A percentile compares a stretch with the other conserved stretches of the same genome.
Conservation (phyloP, 1,140 invertebrate species). For the Homalodisca vitripennis region DNA sequence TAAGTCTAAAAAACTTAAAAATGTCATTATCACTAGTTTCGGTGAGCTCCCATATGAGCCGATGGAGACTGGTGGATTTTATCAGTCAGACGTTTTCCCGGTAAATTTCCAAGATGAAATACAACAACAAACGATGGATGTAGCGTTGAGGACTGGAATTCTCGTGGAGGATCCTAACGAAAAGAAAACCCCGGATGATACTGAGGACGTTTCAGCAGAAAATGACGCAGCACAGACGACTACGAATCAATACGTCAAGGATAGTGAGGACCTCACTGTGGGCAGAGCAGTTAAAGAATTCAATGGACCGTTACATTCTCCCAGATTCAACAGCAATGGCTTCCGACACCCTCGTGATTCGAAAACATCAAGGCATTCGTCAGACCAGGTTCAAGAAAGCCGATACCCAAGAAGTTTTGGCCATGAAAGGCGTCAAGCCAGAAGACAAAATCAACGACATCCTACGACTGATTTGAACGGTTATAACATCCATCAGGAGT, state of each 20-base stretch:
- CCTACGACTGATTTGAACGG: not conserved
- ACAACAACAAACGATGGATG: not conserved
- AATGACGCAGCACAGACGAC: not conserved
- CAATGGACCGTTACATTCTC: too few species aligned
- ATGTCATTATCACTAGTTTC: slow-evolving; percentile 10
- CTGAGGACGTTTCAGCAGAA: not conserved
- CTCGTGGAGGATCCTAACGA: slow-evolving; percentile 16
- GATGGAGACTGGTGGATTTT: not conserved
- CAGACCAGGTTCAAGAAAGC: not conserved
- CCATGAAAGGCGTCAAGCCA: not conserved
- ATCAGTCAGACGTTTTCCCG: slow-evolving; percentile 1
- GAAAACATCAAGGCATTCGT: not conserved
- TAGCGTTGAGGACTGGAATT: slow-evolving; percentile 3
- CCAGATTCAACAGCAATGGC: too few species aligned
- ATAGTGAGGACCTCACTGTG: not conserved
- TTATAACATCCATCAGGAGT: not conserved
- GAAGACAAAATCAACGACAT: not conserved
- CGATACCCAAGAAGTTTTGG: not conserved
- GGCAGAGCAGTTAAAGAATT: not conserved
- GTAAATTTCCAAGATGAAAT: not conserved
- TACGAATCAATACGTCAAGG: not conserved
- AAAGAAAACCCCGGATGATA: not conserved
- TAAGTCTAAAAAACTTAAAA: not conserved
- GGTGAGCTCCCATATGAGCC: slow-evolving; percentile 7
- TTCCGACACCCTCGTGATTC: not conserved